Evolutionary conservation across 1,140 invertebrate genomes (phyloP).

Genomic region (Sogatella furcifera): DNA sequence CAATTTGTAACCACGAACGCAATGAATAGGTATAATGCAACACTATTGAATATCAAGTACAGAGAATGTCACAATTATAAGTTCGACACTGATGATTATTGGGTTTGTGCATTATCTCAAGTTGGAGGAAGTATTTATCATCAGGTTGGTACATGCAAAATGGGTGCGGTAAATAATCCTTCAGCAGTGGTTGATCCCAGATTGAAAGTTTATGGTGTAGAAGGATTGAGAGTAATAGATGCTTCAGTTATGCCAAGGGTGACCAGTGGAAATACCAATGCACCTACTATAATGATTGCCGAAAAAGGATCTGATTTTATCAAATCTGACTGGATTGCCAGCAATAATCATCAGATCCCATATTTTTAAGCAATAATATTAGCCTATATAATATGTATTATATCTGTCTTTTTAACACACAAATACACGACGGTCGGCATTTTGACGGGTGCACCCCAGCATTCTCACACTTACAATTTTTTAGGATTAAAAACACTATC

Average conservation of each 20-base stretch:
- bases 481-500: too few relatives aligned
- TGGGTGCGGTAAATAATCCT: constrained; percentile 38
- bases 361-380: too few relatives aligned
- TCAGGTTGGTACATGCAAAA: constrained; percentile 49
- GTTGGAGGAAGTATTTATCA: constrained; percentile 40
- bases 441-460: too few relatives aligned
- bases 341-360: too few relatives aligned
- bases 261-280: constrained; percentile 26
- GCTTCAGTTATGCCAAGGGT: constrained; percentile 30
- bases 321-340: constrained; percentile 27
- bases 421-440: too few relatives aligned
- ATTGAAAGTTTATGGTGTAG: constrained; percentile 29
- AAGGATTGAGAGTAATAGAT: constrained; percentile 32
- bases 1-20: constrained; percentile 41
- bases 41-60: background rate
- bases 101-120: constrained; percentile 27
- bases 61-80: constrained; percentile 12
- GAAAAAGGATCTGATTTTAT: constrained; percentile 44
- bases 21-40: constrained; percentile 38
- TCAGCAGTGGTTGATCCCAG: constrained; percentile 39
- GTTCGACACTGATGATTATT: constrained; percentile 32
- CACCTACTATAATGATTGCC: constrained; percentile 45
- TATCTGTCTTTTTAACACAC: too few relatives aligned
- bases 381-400: too few relatives aligned
- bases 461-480: too few relatives aligned